Evolutionary conservation across 2,888 invertebrate species (phyloP), one percentile per base, ranked within the genome.

Genomic region (Steinernema carpocapsae): DNA sequence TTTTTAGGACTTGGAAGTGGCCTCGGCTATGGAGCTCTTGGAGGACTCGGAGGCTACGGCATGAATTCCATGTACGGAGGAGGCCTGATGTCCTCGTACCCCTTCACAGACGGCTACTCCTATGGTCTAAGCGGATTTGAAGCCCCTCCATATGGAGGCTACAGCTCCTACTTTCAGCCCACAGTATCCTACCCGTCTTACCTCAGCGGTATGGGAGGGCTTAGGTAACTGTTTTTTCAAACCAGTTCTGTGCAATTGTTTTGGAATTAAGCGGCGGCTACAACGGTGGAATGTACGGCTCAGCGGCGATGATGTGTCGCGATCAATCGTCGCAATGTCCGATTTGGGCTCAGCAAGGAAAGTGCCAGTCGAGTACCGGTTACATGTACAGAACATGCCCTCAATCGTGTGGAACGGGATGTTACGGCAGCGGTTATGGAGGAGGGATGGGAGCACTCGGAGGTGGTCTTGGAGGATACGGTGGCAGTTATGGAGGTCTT

Each of bases 81-180:
- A 3, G 52, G 52, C 19, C 24, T 52, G 3, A 24, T 56, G 2
- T 37, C 64, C 32, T 64, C 64, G 1, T 64, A 64, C 14, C 64
- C 64, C 17, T 64, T 64, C 17, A 64, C 64, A 1, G 64, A 64
- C 17, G 64, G 64, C 7, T 64, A 64, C 37, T 64, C 64, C n/a
- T 74, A 70, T 37, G 75, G 72, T 17, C 2, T 75, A 17, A 75
- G 75, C 43, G 75, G 64, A 14, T 76, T 73, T 29, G 75, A 76
- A 71, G 76, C 75, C 6, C 76, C 76, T 10, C 76, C 76, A 12
- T 32, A 59, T 10, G 71, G 56, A 12, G 76, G 76, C 19, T 43
- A 45, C 6, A 76, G 59, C 59, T 37, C 75, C 1, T 76, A 76
- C 29, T 70, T 76, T 72, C 76, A 76, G 59, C 76, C 76, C 24